These are phyloP conservation scores for Pan troglodytes DNA, from an alignment of 2,113 vertebrate genomes.

Conservation along the genomic window NHGRI_mPanTro3-v2.1_pri NC_072398.2:129306501-129307000, in stretches of 20 bases:
- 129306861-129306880: not conserved
- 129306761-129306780: not conserved
- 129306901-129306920: not conserved
- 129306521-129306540: not conserved
- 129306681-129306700: not conserved
- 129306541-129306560: not conserved
- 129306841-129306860: not conserved
- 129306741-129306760: not conserved
- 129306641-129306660: not conserved
- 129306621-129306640: not conserved
- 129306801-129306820: not conserved
- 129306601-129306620: not conserved
- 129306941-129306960: not conserved
- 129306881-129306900: not conserved
- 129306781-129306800: not conserved
- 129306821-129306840: not conserved
- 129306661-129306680: fast-evolving
- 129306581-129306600: not conserved
- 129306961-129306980: not conserved
- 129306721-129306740: not conserved
- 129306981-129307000: not conserved
- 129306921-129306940: not conserved
- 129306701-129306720: not conserved
- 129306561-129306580: not conserved
- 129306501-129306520: not conserved